Evolutionary conservation across 2,888 invertebrate species (phyloP).

Genomic region (Mythimna lalbum): DNA sequence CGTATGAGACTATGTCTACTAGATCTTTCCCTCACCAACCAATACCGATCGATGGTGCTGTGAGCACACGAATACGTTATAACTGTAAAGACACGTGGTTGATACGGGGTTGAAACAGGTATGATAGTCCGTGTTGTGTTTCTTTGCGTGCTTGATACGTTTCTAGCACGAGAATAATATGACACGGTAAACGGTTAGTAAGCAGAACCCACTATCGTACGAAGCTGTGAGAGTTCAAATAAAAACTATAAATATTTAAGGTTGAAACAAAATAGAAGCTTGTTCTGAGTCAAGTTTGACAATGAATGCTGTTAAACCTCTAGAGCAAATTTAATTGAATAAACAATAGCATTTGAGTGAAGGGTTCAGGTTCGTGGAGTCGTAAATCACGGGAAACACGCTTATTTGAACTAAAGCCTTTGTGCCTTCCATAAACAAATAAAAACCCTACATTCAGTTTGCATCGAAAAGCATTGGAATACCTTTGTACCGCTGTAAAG

Average conservation of each 20-base stretch:
- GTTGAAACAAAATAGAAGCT: conserved; percentile 10
- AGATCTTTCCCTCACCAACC: too few species aligned
- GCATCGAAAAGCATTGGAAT: conserved; percentile 42
- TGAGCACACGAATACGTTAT: too few species aligned
- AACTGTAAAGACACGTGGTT: too few species aligned
- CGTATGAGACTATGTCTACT: too few species aligned
- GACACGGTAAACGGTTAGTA: too few species aligned
- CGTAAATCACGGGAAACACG: conserved; percentile 73
- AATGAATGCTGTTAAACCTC: conserved; percentile 56
- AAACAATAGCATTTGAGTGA: conserved; percentile 71
- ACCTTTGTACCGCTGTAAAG: conserved; percentile 43
- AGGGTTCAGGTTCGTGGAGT: conserved; percentile 68
- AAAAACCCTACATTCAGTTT: conserved; percentile 57
- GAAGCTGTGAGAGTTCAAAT: background rate
- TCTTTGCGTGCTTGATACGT: too few species aligned
- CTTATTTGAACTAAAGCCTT: conserved; percentile 67
- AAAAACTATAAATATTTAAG: conserved; percentile 7
- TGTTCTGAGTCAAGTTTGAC: conserved; percentile 21
- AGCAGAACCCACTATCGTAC: background rate
- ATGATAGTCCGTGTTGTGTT: too few species aligned
- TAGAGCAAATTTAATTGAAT: conserved; percentile 70
- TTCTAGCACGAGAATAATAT: too few species aligned
- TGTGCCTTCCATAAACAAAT: conserved; percentile 61
- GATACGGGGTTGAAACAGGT: too few species aligned
- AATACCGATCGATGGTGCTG: too few species aligned